Conservation (phyloP, 37 sponge, comb jelly and placozoan genomes). For the Aplysina aerophoba region DNA sequence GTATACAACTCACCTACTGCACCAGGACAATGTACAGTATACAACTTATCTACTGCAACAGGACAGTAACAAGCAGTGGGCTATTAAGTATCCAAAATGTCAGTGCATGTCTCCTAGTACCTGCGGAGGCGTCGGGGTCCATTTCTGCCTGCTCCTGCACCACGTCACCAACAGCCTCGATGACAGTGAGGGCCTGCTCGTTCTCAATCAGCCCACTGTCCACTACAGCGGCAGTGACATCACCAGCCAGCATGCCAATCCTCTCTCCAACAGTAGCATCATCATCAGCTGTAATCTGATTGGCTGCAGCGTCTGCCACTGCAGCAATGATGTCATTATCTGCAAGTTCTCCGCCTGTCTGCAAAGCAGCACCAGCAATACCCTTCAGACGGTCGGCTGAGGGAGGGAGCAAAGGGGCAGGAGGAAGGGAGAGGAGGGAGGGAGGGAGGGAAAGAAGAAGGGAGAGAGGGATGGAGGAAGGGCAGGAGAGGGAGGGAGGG, state of each 20-base stretch:
- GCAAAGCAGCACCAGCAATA: background rate
- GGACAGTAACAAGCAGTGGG: too few relatives aligned
- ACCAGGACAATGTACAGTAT: too few relatives aligned
- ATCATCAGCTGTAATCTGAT: slow-evolving; percentile 21
- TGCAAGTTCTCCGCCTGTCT: background rate
- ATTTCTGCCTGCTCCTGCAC: background rate
- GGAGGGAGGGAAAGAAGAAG: too few relatives aligned
- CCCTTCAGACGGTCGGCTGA: background rate
- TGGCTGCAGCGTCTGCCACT: slow-evolving; percentile 5
- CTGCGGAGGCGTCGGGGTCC: background rate
- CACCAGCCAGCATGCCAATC: background rate
- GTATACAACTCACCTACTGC: too few relatives aligned
- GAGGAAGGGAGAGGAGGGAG: too few relatives aligned
- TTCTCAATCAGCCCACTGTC: slow-evolving; percentile 17
- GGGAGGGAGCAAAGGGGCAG: background rate
- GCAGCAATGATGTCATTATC: slow-evolving; percentile 11
- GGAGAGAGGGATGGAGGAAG: too few relatives aligned
- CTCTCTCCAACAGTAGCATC: background rate
- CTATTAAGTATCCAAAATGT: too few relatives aligned
- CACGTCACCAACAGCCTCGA: background rate
- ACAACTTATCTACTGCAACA: too few relatives aligned
- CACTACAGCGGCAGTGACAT: background rate
- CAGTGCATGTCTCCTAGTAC: too few relatives aligned
- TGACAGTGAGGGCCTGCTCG: background rate
- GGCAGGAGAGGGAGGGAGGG: too few relatives aligned